Base-by-base conservation (phyloP, 2,113 vertebrate genomes). In the Eptesicus fuscus region DNA sequence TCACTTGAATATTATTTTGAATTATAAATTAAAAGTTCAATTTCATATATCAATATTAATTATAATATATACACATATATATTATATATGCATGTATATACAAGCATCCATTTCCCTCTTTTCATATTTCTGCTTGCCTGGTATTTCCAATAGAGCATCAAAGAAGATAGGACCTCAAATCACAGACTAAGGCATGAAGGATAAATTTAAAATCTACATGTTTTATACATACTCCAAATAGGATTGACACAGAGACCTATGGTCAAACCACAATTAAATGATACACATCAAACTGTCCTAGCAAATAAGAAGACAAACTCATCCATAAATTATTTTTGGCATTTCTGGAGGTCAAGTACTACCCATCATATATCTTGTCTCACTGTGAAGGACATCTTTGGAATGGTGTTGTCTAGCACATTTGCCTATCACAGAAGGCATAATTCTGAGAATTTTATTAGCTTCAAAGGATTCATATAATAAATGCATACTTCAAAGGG, bases 381-480 rank as follows among this genome's bases (percentile, higher is more conserved):
- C 37, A 69, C 65, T 69, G 4, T 63, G 63, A 90, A 61, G 74
- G 49, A 82, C 5, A 3, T 76, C 47, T 76, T 70, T 82, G 69
- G 90, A 90, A 90, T 95, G 30, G 9, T 2, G 1, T n/a, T 88
- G 7, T 82, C 80, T 40, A 25, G 59, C 42, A 63, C 49, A 80
- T 76, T 89, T 94, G 28, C n/a, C 63, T 35, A 93, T 86, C 49
- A 47, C 35, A 6, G 18, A 12, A 35, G 18, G 18, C 47, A 88
- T 82, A 83, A 84, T 77, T 93, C n/a, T 61, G 13, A 92, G 37
- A 91, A 61, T 56, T 89, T 12, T 88, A 63, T 73, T 95, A 69
- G 18, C 14, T 63, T 70, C 56, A 63, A 87, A 88, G 11, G 47
- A 73, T n/a, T 84, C 35, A 77, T 37, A 87, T 87, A 32, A 74